phyloP scores from a whole-genome alignment of 2,113 vertebrate genomes.

The Columbina picui region DNA sequence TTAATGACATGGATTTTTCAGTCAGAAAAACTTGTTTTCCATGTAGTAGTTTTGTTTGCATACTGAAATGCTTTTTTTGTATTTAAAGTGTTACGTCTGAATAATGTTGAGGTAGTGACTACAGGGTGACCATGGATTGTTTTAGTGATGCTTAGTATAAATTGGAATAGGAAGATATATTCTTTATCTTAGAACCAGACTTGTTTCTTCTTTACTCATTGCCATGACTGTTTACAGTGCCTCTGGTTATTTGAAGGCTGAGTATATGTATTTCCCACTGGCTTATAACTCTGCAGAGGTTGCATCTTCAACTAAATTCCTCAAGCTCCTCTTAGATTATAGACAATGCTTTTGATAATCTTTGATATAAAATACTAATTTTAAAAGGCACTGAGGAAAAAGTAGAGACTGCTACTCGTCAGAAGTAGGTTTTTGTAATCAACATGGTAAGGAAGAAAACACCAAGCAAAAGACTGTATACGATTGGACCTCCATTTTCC shows the following conservation, averaged over 20 bases:
- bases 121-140: neutral
- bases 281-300: neutral
- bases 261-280: neutral
- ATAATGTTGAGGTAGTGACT: neutral
- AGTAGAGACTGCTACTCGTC: neutral
- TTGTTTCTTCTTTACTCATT: neutral
- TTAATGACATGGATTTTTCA: neutral
- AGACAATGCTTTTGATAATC: neutral
- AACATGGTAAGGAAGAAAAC: neutral
- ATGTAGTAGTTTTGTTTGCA: neutral
- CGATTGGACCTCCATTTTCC: neutral
- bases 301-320: neutral
- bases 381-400: neutral
- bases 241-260: neutral
- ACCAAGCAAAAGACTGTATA: neutral
- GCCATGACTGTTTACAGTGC: neutral
- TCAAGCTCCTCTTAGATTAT: neutral
- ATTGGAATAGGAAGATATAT: neutral
- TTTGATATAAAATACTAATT: neutral
- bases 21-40: neutral
- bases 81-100: neutral
- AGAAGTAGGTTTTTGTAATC: neutral
- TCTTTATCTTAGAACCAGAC: neutral
- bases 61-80: neutral
- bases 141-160: neutral